Conservation (phyloP, 2,113 vertebrate genomes). For the Corythoichthys haematopterus region DNA sequence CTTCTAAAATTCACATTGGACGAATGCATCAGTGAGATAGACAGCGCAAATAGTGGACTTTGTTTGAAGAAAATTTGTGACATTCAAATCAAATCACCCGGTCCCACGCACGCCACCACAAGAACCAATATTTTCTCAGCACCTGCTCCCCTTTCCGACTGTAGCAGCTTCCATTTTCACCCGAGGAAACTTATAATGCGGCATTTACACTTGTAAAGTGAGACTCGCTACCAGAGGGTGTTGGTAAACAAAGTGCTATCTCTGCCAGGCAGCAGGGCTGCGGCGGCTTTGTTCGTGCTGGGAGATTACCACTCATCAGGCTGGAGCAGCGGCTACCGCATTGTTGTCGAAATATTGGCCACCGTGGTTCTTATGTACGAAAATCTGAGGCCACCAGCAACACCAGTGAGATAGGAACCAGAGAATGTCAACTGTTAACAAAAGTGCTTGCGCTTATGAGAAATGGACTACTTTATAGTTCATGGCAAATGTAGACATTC, state of each 20-base stretch:
- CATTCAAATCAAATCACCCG: neutral
- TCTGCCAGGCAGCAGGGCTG: conserved; percentile 27
- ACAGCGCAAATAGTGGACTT: conserved; percentile 18
- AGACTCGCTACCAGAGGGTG: neutral
- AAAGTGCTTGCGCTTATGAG: neutral
- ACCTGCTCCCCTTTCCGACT: neutral
- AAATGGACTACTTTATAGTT: neutral
- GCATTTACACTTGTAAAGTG: neutral
- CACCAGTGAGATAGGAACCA: neutral
- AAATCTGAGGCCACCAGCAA: neutral
- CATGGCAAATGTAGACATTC: neutral
- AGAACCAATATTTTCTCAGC: no score
- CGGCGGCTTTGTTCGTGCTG: conserved; percentile 25
- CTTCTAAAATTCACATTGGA: conserved; percentile 45
- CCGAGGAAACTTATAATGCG: conserved; percentile 6
- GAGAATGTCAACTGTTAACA: neutral
- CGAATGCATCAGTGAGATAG: conserved; percentile 33
- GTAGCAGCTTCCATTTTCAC: neutral
- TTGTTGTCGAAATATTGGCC: conserved; percentile 49
- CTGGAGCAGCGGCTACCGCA: conserved; percentile 33
- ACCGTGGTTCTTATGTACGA: conserved; percentile 33
- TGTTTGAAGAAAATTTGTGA: neutral
- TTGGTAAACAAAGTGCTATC: conserved; percentile 19
- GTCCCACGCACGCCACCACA: neutral
- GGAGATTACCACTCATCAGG: conserved; percentile 30